Base-by-base conservation (phyloP, 1,140 invertebrate species). In the Parasteatoda tepidariorum region DNA sequence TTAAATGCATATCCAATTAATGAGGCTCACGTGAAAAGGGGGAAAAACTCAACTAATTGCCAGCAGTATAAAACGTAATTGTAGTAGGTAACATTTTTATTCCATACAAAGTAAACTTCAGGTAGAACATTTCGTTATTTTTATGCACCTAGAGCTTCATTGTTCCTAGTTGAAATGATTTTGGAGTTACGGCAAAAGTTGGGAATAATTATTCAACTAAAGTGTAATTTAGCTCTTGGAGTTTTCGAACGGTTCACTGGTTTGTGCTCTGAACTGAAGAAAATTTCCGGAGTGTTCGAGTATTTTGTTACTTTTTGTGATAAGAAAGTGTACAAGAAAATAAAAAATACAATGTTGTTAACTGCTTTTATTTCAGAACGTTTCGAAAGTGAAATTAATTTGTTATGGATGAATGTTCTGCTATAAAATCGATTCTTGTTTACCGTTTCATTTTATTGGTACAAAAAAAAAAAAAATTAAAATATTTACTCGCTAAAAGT, bases 1-100 rank as follows among this genome's bases (percentile, higher is more conserved):
- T 74, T 74, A 74, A 74, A 74, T 74, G 71, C 71, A 74, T 74
- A 61, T 74, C 71, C 55, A 74, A 74, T 74, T 74, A 74, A 74
- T 61, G 71, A 59, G 24, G 34, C 66, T 22, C 38, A 68, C 38
- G 38, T 41, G 66, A 38, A 67, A 66, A 15, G 31, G 54, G 28
- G 13, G 22, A 71, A 48, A 74, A 61, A 74, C 59, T 31, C 28
- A 30, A 26, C 71, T 74, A 74, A 74, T 74, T 74, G 71, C 71
- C 26, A 38, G 28, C 22, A 26, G 71, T 74, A 74, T 74, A 74
- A 74, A 74, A 74, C 57, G 28, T 74, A 74, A 74, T 74, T 54
- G 71, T 61, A 34, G 54, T 74, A 34, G 57, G 71, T 61, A 74
- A 74, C 55, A 61, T 74, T 74, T 74, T 74, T 74, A 61, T 61